phyloP scores from a whole-genome alignment of 2,888 invertebrate genomes.

The Stenurella melanura region DNA sequence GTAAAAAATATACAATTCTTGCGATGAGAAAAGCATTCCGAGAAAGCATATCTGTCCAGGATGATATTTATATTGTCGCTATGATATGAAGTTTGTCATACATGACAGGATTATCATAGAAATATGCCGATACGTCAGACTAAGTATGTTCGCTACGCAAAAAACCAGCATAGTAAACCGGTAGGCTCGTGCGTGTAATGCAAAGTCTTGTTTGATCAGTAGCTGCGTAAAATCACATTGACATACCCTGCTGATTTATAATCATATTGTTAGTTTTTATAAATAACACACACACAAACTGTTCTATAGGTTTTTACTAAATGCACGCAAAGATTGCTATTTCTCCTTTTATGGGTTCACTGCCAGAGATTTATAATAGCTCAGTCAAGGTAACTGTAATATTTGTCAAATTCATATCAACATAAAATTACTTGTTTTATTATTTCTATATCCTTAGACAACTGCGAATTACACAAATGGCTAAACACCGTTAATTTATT shows the following conservation, averaged over 20 bases:
- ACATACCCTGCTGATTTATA: constrained; percentile 47
- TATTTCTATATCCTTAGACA: no score
- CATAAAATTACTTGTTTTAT: no score
- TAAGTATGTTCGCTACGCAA: constrained; percentile 54
- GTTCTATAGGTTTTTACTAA: constrained; percentile 21
- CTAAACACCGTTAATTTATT: no score
- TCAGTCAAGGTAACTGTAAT: neutral
- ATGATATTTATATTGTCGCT: constrained; percentile 61
- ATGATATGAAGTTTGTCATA: constrained; percentile 64
- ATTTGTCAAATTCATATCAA: neutral
- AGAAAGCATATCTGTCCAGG: constrained; percentile 55
- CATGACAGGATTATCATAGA: constrained; percentile 63
- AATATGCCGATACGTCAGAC: constrained; percentile 60
- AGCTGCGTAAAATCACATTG: constrained; percentile 42
- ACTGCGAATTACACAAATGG: no score
- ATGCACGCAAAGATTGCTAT: constrained; percentile 9
- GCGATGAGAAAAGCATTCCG: constrained; percentile 50
- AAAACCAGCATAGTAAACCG: constrained; percentile 56
- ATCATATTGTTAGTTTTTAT: constrained; percentile 44
- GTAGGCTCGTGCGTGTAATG: constrained; percentile 63
- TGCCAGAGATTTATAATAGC: constrained; percentile 6
- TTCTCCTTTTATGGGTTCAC: constrained; percentile 22
- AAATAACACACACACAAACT: constrained; percentile 14
- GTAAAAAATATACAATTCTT: constrained; percentile 29
- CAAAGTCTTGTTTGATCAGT: constrained; percentile 51